A percentile compares a stretch with the other conserved stretches of the same genome.
These are phyloP conservation scores for Megamerina dolium DNA, from an alignment of 2,888 invertebrate genomes.

Conservation along the genomic window DNA sequence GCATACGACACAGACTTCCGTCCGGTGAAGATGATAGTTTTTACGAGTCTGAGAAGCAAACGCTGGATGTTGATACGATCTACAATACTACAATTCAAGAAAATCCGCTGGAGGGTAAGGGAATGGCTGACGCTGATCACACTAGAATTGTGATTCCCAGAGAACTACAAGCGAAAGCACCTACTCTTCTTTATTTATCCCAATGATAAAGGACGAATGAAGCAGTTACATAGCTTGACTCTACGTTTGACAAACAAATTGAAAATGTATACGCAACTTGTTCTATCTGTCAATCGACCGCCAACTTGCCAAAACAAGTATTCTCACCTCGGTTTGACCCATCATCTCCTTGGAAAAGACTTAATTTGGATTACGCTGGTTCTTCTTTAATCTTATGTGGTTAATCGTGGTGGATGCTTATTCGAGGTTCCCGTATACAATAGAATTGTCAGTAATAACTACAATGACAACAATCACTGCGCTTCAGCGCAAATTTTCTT, in stretches of 20 bases:
- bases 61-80: constrained; percentile 6
- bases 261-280: constrained; percentile 3
- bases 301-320: constrained; percentile 6
- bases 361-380: too few species aligned
- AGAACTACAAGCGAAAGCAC: constrained; percentile 5
- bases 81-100: constrained; percentile 6
- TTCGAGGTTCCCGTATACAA: too few species aligned
- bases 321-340: too few species aligned
- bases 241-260: constrained; percentile 13
- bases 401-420: too few species aligned
- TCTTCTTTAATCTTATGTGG: too few species aligned
- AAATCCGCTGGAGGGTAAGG: constrained; percentile 11
- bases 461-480: too few species aligned
- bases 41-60: constrained; percentile 12
- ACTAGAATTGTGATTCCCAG: constrained; percentile 12
- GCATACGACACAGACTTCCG: constrained; percentile 18
- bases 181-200: constrained; percentile 14
- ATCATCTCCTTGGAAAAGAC: too few species aligned
- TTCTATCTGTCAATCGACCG: constrained; percentile 5
- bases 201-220: constrained; percentile 19
- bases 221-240: too few species aligned
- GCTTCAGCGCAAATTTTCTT: too few species aligned
- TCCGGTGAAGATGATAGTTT: constrained; percentile 13
- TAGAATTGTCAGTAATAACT: too few species aligned
- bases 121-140: constrained; percentile 8